Percentiles rank a stretch among this genome's conserved stretches.
phyloP scores from a whole-genome alignment of 2,113 vertebrate species.

The Otus sunia region DNA sequence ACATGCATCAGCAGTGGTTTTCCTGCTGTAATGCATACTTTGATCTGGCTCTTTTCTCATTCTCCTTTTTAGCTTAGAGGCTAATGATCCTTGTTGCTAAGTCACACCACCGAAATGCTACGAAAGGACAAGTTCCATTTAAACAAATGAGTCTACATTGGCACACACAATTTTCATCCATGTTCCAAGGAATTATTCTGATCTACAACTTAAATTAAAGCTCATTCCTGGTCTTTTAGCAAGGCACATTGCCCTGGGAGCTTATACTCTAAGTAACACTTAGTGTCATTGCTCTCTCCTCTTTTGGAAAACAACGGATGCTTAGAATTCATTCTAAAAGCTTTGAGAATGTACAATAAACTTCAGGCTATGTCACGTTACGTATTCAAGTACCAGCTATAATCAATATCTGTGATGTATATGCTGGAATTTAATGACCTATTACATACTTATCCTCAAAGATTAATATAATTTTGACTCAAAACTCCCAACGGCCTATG shows the following conservation, averaged over 20 bases:
- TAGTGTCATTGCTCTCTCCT: background rate
- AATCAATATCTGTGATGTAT: background rate
- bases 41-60: background rate
- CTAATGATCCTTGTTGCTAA: conserved; percentile 48
- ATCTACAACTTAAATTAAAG: conserved; percentile 34
- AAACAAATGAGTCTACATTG: background rate
- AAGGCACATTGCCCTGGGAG: background rate
- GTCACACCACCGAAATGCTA: background rate
- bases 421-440: background rate
- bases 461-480: background rate
- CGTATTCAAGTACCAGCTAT: background rate
- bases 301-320: background rate
- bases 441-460: background rate
- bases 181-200: conserved; percentile 22
- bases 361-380: background rate
- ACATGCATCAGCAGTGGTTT: background rate
- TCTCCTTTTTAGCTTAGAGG: conserved; percentile 7
- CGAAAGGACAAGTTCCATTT: background rate
- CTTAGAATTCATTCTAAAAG: background rate
- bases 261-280: background rate
- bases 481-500: background rate
- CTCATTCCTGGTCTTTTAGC: background rate
- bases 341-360: background rate
- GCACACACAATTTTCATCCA: background rate
- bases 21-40: background rate